Base-by-base conservation (phyloP, 2,888 invertebrate species). In the Eucriotettix oculatus region DNA sequence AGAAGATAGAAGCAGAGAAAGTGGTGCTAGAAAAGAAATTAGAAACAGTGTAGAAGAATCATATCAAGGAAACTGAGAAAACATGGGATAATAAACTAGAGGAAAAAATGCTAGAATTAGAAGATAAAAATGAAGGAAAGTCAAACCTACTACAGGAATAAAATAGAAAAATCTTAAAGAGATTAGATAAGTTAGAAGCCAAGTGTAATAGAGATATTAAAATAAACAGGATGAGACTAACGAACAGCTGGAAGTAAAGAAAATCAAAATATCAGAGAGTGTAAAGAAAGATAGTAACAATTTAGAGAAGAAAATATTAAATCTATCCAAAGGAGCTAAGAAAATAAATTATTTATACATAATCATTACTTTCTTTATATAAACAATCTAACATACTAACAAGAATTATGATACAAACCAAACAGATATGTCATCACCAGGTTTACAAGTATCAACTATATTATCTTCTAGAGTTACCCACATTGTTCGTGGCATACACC, bases 371-470 rank as follows among this genome's bases (percentile, higher is more conserved):
- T 60, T 54, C 48, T 42, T 55, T 54, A 16, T 42, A 52, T 52
- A 17, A 58, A 41, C 54, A 57, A 41, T 16, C 10, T 42, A 58
- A 54, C 41, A 41, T 41, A 55, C 29, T 29, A 5, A 29, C 7
- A 7, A 5, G 68, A 62, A 16, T 59, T 29, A 52, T 59, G 53
- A 29, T 57, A 63, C 72, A 71, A 74, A 91, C 92, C 87, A 86
- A 64, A 93, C 81, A 64, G 84, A 82, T 16, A 93, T 81, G 76
- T 89, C 87, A 77, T 94, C 92, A 1, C 94, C 94, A 58, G 93
- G 91, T 72, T 90, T 89, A 71, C 91, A 91, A 63, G 76, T 75
- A 72, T 92, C 91, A 0, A 92, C 91, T 40, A 94, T 76, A 74
- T 93, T 93, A 75, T 93, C 85, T 69, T 90, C 87, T 53, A 91